Base-by-base conservation (phyloP, 2,113 vertebrate genomes). In the Thymallus thymallus region DNA sequence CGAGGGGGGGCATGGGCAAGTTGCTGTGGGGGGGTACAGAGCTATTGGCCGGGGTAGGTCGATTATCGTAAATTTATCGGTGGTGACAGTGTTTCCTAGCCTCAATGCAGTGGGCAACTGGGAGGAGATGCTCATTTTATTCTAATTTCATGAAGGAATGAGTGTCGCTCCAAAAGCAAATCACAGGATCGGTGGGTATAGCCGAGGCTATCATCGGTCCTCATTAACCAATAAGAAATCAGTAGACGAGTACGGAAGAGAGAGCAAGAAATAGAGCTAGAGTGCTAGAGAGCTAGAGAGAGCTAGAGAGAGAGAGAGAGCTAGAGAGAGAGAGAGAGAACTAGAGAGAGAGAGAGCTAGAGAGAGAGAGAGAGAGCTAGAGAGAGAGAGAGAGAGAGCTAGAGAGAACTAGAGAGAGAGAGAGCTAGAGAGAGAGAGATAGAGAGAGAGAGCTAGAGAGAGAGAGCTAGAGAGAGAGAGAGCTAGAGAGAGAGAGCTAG, bases 81-180 rank as follows among this genome's bases (percentile, higher is more conserved):
- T n/a, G n/a, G n/a, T n/a, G n/a, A n/a, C n/a, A n/a, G n/a, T n/a
- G n/a, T n/a, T n/a, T n/a, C n/a, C n/a, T n/a, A n/a, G n/a, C n/a
- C n/a, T n/a, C n/a, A n/a, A n/a, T n/a, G n/a, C n/a, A n/a, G n/a
- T n/a, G n/a, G n/a, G n/a, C n/a, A n/a, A n/a, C n/a, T n/a, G n/a
- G n/a, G n/a, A n/a, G n/a, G n/a, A n/a, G n/a, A n/a, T n/a, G n/a
- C n/a, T n/a, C n/a, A n/a, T n/a, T n/a, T n/a, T n/a, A n/a, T n/a
- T n/a, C n/a, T n/a, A n/a, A n/a, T n/a, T 51, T 18, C 16, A 51
- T 72, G 29, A 41, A 13, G 3, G n/a, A 5, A 30, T 16, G 29
- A 41, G 10, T 22, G 51, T 60, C 51, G 32, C 35, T 62, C 56
- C 58, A 35, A 73, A 71, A n/a, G 68, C 61, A 70, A 74, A 66